These are phyloP conservation scores for Oryzias dopingdopingensis DNA, from an alignment of 2,797 vertebrate species.

Conservation along the genomic window DNA sequence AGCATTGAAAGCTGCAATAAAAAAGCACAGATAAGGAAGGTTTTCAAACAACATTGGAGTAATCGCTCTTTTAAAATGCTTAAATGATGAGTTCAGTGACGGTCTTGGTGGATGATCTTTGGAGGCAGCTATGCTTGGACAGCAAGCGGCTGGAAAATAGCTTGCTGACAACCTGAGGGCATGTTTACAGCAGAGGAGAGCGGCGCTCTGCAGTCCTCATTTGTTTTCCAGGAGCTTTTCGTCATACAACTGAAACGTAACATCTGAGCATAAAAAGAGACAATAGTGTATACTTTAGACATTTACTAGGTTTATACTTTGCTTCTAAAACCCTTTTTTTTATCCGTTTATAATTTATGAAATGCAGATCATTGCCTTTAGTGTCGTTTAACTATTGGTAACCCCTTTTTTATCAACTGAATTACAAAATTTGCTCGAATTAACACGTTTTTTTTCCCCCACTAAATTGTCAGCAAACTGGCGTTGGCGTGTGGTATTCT, in stretches of 20 bases:
- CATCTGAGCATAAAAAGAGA: background rate
- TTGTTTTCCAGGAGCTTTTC: slow-evolving; percentile 21
- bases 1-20: too few species aligned
- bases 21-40: background rate
- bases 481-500: slow-evolving; percentile 3
- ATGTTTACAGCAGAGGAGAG: slow-evolving; percentile 68
- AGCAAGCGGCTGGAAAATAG: slow-evolving; percentile 69
- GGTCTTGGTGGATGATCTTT: slow-evolving; percentile 66
- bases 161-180: slow-evolving; percentile 74
- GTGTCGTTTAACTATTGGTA: too few species aligned
- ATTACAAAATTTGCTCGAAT: too few species aligned
- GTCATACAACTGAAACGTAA: slow-evolving; percentile 7
- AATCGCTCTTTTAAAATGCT: slow-evolving; percentile 40
- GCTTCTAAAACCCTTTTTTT: too few species aligned
- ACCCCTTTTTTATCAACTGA: too few species aligned
- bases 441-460: too few species aligned
- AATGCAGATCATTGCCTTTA: too few species aligned
- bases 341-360: too few species aligned
- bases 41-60: slow-evolving; percentile 44
- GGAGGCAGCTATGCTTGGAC: slow-evolving; percentile 68
- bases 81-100: slow-evolving; percentile 69
- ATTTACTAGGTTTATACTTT: too few species aligned
- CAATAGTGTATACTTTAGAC: too few species aligned
- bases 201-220: slow-evolving; percentile 24
- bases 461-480: background rate